Evolutionary conservation across 2,888 invertebrate species (phyloP).

Genomic region (Caenorhabditis parvicauda): DNA sequence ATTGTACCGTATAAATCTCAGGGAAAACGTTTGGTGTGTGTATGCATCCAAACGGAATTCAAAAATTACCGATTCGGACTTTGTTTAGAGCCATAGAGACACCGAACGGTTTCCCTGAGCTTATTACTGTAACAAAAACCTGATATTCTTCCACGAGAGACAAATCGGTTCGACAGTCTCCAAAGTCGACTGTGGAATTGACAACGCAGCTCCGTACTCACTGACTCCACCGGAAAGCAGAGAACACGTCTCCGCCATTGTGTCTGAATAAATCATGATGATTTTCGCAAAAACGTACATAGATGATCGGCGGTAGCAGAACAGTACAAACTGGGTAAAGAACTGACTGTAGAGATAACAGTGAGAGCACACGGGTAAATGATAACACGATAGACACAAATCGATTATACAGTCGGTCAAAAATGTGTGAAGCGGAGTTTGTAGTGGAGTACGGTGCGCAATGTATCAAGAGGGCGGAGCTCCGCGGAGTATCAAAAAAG

Average conservation of each 20-base stretch:
- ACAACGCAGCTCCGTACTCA: conserved; percentile 37
- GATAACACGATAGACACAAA: background rate
- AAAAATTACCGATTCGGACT: background rate
- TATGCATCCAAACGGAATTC: background rate
- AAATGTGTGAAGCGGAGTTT: background rate
- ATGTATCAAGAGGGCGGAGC: background rate
- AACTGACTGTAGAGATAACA: background rate
- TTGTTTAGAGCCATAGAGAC: too few species aligned
- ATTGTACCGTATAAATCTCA: too few species aligned
- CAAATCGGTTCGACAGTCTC: conserved; percentile 48
- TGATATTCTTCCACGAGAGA: conserved; percentile 49
- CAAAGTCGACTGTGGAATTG: conserved; percentile 32
- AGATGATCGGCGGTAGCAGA: too few species aligned
- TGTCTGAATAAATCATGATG: too few species aligned
- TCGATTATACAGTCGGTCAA: conserved; percentile 4
- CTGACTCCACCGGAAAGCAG: conserved; percentile 34
- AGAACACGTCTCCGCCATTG: conserved; percentile 33
- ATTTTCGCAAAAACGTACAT: too few species aligned
- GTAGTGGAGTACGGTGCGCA: background rate
- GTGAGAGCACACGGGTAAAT: background rate
- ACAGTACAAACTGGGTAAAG: too few species aligned
- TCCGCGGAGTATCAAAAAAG: background rate
- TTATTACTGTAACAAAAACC: conserved; percentile 6
- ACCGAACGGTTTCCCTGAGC: too few species aligned
- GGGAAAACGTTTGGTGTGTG: too few species aligned